These are phyloP conservation scores for Oncorhynchus gorbuscha DNA, from an alignment of 2,113 vertebrate genomes.

Conservation along the genomic window DNA sequence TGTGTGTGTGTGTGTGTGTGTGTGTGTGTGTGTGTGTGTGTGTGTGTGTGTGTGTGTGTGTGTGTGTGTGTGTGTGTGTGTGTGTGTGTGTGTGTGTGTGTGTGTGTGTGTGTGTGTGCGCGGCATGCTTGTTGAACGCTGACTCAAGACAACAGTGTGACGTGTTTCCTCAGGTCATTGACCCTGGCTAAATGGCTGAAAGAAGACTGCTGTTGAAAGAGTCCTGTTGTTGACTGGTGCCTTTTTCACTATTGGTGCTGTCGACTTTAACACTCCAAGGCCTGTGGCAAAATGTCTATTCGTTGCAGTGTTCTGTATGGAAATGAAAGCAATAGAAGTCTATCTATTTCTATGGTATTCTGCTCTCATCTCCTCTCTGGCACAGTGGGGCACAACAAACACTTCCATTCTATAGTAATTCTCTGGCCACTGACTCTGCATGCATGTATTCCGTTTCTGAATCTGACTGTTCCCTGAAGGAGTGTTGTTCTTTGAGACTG, in stretches of 20 bases:
- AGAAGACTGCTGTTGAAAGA: slow-evolving; percentile 9
- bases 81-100: neutral
- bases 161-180: slow-evolving; percentile 60
- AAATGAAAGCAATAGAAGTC: no score
- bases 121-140: no score
- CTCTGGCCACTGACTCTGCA: slow-evolving; percentile 1
- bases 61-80: slow-evolving; percentile 8
- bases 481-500: neutral
- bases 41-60: neutral
- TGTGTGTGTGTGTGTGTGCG: no score
- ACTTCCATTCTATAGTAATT: no score
- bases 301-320: no score
- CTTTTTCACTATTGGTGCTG: slow-evolving; percentile 8
- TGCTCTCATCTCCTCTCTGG: neutral
- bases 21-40: slow-evolving; percentile 12
- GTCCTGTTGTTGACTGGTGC: no score
- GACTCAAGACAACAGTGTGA: slow-evolving; percentile 30
- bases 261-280: slow-evolving; percentile 26
- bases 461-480: neutral
- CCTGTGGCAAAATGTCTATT: neutral
- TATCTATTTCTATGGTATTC: no score
- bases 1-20: slow-evolving; percentile 1
- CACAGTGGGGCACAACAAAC: neutral
- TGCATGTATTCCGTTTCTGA: neutral
- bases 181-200: slow-evolving; percentile 47